phyloP scores from a whole-genome alignment of 2,888 invertebrate species.

The Hymenopus coronatus region DNA sequence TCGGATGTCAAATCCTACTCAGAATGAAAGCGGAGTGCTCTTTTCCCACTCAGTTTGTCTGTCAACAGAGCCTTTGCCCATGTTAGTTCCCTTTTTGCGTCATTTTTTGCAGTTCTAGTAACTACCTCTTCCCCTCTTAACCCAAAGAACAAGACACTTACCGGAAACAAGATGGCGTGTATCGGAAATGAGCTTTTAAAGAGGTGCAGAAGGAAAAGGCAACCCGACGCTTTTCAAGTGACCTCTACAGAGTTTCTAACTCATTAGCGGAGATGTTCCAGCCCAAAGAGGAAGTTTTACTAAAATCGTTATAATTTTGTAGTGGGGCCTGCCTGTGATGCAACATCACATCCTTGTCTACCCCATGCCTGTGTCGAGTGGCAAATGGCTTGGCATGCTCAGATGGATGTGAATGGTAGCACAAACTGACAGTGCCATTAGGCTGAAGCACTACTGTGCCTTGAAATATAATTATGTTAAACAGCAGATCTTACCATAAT shows the following conservation, averaged over 20 bases:
- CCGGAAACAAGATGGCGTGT: slow-evolving; percentile 2
- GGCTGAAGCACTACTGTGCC: neutral
- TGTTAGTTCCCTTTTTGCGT: neutral
- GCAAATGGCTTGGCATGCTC: no score
- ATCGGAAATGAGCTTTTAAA: slow-evolving; percentile 31
- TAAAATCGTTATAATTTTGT: neutral
- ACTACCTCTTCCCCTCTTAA: neutral
- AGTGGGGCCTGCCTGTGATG: neutral
- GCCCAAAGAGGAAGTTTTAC: neutral
- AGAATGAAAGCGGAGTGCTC: neutral
- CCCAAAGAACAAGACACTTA: neutral
- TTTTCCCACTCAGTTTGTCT: neutral
- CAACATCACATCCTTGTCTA: neutral
- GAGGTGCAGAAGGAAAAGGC: slow-evolving; percentile 1
- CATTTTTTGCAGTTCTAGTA: neutral
- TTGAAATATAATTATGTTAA: no score
- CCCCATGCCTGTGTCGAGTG: neutral
- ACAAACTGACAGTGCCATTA: neutral
- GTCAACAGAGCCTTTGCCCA: neutral
- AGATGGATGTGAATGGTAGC: no score
- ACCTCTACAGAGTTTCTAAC: slow-evolving; percentile 3
- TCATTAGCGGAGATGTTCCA: neutral
- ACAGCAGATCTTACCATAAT: no score
- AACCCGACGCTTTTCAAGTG: neutral
- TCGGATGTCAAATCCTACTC: neutral